phyloP scores from a whole-genome alignment of 2,113 vertebrate genomes.

The Callospermophilus lateralis region DNA sequence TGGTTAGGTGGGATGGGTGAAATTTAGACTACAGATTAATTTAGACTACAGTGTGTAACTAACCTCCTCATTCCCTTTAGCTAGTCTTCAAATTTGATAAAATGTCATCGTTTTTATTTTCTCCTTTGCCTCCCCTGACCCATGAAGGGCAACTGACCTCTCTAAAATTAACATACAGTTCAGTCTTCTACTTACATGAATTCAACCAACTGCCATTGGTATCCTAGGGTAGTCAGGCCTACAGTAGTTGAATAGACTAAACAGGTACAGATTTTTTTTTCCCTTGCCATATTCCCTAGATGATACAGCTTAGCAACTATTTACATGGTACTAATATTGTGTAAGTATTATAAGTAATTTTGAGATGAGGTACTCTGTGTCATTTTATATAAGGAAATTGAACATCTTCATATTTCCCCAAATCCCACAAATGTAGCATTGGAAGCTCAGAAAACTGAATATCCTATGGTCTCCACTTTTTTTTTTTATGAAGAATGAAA shows the following conservation, averaged over 20 bases:
- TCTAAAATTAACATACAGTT: not conserved
- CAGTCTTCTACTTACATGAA: not conserved
- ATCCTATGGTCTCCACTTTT: too few relatives aligned
- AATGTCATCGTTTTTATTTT: not conserved
- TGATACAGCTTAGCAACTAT: not conserved
- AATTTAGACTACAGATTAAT: not conserved
- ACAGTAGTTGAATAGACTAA: not conserved
- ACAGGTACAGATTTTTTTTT: not conserved
- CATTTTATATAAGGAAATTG: not conserved
- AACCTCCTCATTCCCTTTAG: not conserved
- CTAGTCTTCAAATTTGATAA: not conserved
- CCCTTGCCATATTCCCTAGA: not conserved
- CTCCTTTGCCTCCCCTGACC: not conserved
- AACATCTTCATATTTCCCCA: not conserved
- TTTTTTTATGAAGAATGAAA: not conserved
- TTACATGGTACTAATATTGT: not conserved
- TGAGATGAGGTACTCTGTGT: not conserved
- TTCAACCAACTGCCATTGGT: not conserved
- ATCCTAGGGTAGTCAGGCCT: not conserved
- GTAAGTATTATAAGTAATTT: not conserved
- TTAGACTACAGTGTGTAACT: not conserved
- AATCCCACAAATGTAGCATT: not conserved
- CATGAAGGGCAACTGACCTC: not conserved
- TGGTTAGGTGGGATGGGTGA: not conserved
- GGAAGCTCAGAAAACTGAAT: not conserved